phyloP scores from a whole-genome alignment of 2,888 invertebrate species.

The Leucoptera coffeella region DNA sequence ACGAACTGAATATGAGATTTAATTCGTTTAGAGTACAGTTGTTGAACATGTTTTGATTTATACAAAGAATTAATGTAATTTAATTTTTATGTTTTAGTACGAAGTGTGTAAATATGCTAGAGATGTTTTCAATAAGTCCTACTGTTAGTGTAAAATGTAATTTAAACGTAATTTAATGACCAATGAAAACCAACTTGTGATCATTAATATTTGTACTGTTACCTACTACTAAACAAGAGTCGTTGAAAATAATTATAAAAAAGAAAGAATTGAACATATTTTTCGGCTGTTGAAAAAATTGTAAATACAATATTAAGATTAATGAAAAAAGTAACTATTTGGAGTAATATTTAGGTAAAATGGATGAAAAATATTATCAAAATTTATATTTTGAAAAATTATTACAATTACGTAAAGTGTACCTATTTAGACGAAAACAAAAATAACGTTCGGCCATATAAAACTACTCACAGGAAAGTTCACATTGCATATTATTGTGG shows the following conservation, averaged over 20 bases:
- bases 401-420: conserved; percentile 49
- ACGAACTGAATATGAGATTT: no score
- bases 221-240: conserved; percentile 55
- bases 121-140: conserved; percentile 33
- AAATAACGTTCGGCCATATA: conserved; percentile 50
- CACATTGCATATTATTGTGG: no score
- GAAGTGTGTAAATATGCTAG: conserved; percentile 26
- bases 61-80: no score
- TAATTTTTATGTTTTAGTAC: conserved; percentile 8
- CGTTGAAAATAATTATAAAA: conserved; percentile 54
- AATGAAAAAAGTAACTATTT: conserved; percentile 50
- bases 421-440: no score
- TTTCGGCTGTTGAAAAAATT: conserved; percentile 54
- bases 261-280: conserved; percentile 48
- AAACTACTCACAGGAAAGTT: no score
- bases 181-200: conserved; percentile 58
- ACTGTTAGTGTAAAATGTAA: conserved; percentile 45
- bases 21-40: no score
- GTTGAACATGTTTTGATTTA: no score
- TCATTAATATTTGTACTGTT: conserved; percentile 58
- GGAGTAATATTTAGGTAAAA: conserved; percentile 55
- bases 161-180: conserved; percentile 54
- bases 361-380: conserved; percentile 48
- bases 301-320: conserved; percentile 54
- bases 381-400: conserved; percentile 56